Conservation (phyloP, 2,113 vertebrate genomes). For the Pangasianodon gigas region DNA sequence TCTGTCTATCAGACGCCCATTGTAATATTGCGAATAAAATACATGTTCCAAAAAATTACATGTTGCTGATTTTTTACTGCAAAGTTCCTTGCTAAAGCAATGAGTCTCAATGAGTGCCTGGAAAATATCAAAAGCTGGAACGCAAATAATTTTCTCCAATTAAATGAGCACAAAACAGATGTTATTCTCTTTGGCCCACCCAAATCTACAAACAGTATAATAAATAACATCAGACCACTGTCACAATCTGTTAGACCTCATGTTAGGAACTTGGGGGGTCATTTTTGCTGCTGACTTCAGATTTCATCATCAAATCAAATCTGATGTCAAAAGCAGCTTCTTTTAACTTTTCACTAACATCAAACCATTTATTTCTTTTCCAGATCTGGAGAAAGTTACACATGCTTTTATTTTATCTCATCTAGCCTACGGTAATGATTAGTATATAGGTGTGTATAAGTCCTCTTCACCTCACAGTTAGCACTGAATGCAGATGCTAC, state of each 20-base stretch:
- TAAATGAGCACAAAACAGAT: conserved; percentile 7
- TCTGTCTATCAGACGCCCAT: neutral
- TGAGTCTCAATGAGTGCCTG: neutral
- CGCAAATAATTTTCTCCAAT: neutral
- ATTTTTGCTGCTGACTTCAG: neutral
- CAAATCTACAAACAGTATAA: conserved; percentile 1
- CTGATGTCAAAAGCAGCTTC: neutral
- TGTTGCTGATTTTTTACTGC: neutral
- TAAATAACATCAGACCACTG: neutral
- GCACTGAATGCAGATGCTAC: neutral
- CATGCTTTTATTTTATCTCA: neutral
- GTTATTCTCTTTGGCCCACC: conserved; percentile 6
- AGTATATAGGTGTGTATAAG: neutral
- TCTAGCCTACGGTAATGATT: neutral
- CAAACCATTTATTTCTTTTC: neutral
- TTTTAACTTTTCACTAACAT: neutral
- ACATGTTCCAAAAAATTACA: neutral
- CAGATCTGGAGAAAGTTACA: neutral
- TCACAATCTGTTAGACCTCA: neutral
- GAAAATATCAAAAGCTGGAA: conserved; percentile 12
- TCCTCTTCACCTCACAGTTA: neutral
- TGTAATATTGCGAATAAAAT: neutral
- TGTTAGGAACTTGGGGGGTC: neutral
- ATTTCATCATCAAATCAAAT: neutral
- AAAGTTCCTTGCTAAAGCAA: neutral